Percentiles rank a stretch among this genome's conserved stretches.
These are phyloP conservation scores for Adelognathus sp. DNA, from an alignment of 2,888 invertebrate species.

Conservation along the genomic window DNA sequence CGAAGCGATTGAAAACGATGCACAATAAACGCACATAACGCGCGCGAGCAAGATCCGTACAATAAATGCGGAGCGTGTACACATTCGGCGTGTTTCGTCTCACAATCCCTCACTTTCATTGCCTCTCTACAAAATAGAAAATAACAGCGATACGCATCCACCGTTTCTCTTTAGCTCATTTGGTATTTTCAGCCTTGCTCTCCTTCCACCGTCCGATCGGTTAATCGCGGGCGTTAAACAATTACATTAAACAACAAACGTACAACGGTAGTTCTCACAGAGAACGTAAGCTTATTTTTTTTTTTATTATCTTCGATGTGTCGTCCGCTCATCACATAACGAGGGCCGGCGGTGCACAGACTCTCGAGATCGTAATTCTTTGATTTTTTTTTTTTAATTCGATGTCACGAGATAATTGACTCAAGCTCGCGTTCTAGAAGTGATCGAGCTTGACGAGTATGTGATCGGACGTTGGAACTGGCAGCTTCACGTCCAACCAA, in stretches of 20 bases:
- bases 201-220: constrained; percentile 59
- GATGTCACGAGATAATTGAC: neutral
- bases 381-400: neutral
- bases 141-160: constrained; percentile 19
- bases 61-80: constrained; percentile 46
- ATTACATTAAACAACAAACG: constrained; percentile 48
- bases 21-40: constrained; percentile 43
- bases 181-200: constrained; percentile 70
- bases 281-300: constrained; percentile 40
- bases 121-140: neutral
- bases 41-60: constrained; percentile 50
- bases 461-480: constrained; percentile 92
- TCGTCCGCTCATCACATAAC: too few relatives aligned
- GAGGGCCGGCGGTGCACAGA: too few relatives aligned
- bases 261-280: constrained; percentile 52
- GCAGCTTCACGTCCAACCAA: constrained; percentile 93
- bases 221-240: constrained; percentile 41
- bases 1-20: constrained; percentile 18
- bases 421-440: constrained; percentile 83
- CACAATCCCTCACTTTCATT: neutral
- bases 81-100: constrained; percentile 20
- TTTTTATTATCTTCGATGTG: neutral
- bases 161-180: constrained; percentile 60
- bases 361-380: neutral
- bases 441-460: constrained; percentile 96